These are phyloP conservation scores for Podargus strigoides DNA, from an alignment of 2,797 vertebrate species.

Conservation along the genomic window DNA sequence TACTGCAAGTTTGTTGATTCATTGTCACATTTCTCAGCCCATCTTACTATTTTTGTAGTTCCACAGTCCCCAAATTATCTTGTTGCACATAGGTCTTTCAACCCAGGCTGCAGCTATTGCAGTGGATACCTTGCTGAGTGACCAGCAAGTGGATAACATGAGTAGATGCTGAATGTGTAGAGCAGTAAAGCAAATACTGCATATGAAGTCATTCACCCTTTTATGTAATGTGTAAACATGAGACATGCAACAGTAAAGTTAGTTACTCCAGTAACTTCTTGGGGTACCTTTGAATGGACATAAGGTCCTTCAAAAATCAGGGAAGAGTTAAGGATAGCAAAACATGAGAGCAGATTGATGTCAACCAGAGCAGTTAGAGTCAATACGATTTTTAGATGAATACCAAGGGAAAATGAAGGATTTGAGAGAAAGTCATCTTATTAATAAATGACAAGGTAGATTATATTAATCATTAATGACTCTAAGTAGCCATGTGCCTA, in stretches of 20 bases:
- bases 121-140: background rate
- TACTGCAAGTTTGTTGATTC: background rate
- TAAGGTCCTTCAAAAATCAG: background rate
- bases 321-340: background rate
- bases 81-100: background rate
- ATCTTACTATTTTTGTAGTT: background rate
- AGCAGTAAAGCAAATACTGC: background rate
- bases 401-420: background rate
- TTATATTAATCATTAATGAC: slow-evolving; percentile 40
- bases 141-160: background rate
- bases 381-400: background rate
- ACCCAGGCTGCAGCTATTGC: background rate
- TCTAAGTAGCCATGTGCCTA: background rate
- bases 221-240: background rate
- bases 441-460: slow-evolving; percentile 31
- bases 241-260: background rate
- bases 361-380: background rate
- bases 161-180: background rate
- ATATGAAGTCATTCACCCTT: background rate
- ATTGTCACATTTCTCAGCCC: background rate
- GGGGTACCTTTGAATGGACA: background rate
- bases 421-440: background rate
- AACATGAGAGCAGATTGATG: background rate
- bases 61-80: background rate
- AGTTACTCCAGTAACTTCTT: background rate